Evolutionary conservation across 2,888 invertebrate genomes (phyloP).

Genomic region (Pomacea canaliculata): DNA sequence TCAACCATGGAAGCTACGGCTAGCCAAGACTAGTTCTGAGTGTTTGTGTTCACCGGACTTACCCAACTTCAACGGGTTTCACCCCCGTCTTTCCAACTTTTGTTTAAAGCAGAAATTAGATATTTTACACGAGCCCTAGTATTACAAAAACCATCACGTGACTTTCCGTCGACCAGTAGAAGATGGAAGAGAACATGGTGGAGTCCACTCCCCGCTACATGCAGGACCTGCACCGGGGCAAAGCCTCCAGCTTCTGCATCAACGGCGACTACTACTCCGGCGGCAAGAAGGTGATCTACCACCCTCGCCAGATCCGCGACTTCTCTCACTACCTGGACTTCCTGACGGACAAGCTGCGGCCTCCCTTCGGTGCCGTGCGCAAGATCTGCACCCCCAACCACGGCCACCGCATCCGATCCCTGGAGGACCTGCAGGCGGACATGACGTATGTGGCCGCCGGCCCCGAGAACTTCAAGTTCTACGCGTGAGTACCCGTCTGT

Average conservation of each 20-base stretch:
- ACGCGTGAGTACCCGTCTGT: conserved; percentile 9
- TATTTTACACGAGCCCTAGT: no score
- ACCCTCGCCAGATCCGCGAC: conserved; percentile 29
- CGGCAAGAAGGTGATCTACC: conserved; percentile 22
- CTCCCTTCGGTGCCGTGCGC: conserved; percentile 28
- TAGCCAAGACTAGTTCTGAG: no score
- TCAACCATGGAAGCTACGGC: no score
- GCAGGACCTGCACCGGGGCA: conserved; percentile 15
- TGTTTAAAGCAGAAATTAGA: no score
- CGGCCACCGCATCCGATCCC: conserved; percentile 17
- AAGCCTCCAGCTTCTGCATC: conserved; percentile 22
- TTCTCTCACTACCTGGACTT: conserved; percentile 29
- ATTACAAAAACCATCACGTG: no score
- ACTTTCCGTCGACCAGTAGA: not conserved
- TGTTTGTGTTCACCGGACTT: no score
- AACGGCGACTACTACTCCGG: conserved; percentile 30
- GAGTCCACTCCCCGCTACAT: conserved; percentile 9
- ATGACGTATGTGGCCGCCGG: conserved; percentile 30
- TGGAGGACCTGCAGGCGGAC: conserved; percentile 23
- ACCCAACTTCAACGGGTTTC: no score
- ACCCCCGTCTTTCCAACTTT: no score
- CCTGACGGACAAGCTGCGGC: conserved; percentile 26
- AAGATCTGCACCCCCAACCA: conserved; percentile 28
- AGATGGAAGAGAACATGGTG: not conserved
- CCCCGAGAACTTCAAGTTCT: conserved; percentile 25